phyloP scores from a whole-genome alignment of 2,797 vertebrate genomes.

The Huso huso region DNA sequence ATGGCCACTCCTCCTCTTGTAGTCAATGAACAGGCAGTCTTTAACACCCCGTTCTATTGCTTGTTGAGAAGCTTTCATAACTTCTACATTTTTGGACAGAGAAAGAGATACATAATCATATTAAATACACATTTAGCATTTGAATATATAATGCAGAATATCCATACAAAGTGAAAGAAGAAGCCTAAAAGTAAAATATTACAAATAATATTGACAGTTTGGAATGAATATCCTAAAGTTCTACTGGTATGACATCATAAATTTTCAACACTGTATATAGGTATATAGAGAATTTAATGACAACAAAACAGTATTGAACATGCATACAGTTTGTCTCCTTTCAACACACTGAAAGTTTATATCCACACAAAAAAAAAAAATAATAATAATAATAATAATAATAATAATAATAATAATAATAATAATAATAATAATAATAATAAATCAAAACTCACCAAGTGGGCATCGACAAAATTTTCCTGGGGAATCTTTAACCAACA shows the following conservation, averaged over 20 bases:
- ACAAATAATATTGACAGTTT: too few relatives aligned
- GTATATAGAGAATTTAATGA: too few relatives aligned
- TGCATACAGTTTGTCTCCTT: too few relatives aligned
- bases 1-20: slow-evolving; percentile 88
- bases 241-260: too few relatives aligned
- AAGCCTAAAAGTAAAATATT: too few relatives aligned
- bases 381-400: too few relatives aligned
- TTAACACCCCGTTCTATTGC: slow-evolving; percentile 91
- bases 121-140: not conserved
- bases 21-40: slow-evolving; percentile 95
- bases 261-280: too few relatives aligned
- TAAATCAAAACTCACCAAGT: slow-evolving; percentile 63
- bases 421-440: not conserved
- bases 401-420: not conserved
- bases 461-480: slow-evolving; percentile 87
- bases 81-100: slow-evolving; percentile 58
- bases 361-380: too few relatives aligned
- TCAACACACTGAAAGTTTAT: too few relatives aligned
- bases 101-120: not conserved
- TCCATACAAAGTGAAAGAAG: not conserved
- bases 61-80: slow-evolving; percentile 97
- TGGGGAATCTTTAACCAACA: slow-evolving; percentile 82
- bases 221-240: too few relatives aligned
- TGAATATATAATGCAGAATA: not conserved
- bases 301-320: too few relatives aligned